These are phyloP conservation scores for Menidia menidia DNA, from an alignment of 2,797 vertebrate genomes.

Conservation along the genomic window DNA sequence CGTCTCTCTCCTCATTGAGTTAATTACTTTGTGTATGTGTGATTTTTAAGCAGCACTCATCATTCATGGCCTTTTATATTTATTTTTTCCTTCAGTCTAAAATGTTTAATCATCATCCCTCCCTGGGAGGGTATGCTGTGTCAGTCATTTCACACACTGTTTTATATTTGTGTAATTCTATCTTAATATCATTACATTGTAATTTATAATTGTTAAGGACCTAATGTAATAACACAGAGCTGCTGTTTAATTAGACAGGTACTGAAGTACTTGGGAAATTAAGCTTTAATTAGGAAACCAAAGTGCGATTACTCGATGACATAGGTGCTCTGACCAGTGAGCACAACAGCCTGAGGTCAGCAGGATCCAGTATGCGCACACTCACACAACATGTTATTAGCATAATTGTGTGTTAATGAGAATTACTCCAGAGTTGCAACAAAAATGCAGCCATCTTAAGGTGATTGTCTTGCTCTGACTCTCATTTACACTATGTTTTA, in stretches of 20 bases:
- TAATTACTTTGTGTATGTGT: slow-evolving; percentile 51
- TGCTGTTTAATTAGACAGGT: slow-evolving; percentile 35
- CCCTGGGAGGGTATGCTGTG: neutral
- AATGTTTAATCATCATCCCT: slow-evolving; percentile 1
- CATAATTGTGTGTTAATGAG: slow-evolving; percentile 37
- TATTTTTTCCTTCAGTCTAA: neutral
- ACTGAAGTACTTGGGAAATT: slow-evolving; percentile 33
- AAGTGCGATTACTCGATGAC: slow-evolving; percentile 39
- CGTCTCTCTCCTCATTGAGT: slow-evolving; percentile 32
- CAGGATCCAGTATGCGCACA: slow-evolving; percentile 13
- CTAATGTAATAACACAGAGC: slow-evolving; percentile 14
- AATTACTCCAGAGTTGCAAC: slow-evolving; percentile 13
- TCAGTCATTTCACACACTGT: slow-evolving; percentile 15
- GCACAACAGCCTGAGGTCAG: slow-evolving; percentile 13
- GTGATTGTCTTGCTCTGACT: too few relatives aligned
- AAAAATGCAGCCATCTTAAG: too few relatives aligned
- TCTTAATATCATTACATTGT: slow-evolving; percentile 33
- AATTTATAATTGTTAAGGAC: slow-evolving; percentile 33
- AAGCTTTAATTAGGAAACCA: slow-evolving; percentile 48
- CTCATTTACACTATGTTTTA: too few relatives aligned
- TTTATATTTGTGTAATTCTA: slow-evolving; percentile 13
- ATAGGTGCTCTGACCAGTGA: slow-evolving; percentile 21
- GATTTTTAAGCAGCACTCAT: slow-evolving; percentile 24
- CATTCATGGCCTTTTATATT: slow-evolving; percentile 11
- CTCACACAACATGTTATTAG: slow-evolving; percentile 13